A percentile compares a stretch with the other conserved stretches of the same genome.
These are phyloP conservation scores for Pholis gunnellus DNA, from an alignment of 2,113 vertebrate species.

Conservation along the genomic window DNA sequence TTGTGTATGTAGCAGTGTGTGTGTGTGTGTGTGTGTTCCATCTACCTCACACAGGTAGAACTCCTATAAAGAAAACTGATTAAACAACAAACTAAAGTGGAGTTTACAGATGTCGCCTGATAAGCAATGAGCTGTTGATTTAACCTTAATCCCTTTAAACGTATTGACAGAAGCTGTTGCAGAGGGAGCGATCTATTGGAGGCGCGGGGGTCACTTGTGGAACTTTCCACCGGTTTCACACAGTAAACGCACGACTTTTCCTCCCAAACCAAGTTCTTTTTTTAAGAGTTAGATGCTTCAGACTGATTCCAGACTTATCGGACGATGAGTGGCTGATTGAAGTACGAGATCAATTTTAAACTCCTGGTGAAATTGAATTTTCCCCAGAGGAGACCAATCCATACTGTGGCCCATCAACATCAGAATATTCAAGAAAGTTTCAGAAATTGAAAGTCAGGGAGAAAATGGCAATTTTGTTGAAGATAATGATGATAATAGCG, in stretches of 20 bases:
- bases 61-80: conserved; percentile 34
- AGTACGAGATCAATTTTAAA: conserved; percentile 52
- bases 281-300: neutral
- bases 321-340: conserved; percentile 47
- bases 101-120: conserved; percentile 58
- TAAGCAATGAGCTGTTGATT: conserved; percentile 58
- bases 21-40: conserved; percentile 33
- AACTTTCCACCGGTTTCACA: conserved; percentile 57
- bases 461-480: conserved; percentile 43
- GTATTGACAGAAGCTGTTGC: conserved; percentile 57
- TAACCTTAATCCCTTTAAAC: conserved; percentile 57
- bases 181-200: conserved; percentile 36
- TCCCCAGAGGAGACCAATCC: conserved; percentile 33
- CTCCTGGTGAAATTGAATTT: neutral
- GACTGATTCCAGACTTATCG: conserved; percentile 38
- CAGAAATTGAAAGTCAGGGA: conserved; percentile 39
- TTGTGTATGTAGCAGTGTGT: conserved; percentile 2
- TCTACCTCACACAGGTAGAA: conserved; percentile 35
- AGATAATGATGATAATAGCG: conserved; percentile 48
- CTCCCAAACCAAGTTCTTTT: neutral
- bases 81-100: conserved; percentile 41
- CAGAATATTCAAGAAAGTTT: conserved; percentile 26
- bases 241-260: conserved; percentile 3
- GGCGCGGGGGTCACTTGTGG: conserved; percentile 18
- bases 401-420: conserved; percentile 27